Evolutionary conservation across 2,797 vertebrate genomes (phyloP).

Genomic region (Eutrigla gurnardus): DNA sequence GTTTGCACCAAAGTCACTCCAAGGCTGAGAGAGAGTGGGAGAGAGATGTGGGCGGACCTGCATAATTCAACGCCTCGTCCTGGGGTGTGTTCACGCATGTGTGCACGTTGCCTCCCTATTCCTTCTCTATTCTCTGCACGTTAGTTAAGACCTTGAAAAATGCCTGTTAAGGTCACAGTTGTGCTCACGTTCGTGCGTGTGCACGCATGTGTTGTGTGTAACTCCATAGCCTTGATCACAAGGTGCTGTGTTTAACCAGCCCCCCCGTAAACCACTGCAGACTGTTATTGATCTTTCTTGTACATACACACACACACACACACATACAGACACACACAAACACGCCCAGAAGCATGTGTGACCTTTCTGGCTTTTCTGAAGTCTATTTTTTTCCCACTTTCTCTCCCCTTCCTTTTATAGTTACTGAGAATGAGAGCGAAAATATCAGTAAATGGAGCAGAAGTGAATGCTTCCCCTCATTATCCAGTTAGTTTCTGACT

Average conservation of each 20-base stretch:
- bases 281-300: constrained; percentile 59
- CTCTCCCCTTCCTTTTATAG: constrained; percentile 25
- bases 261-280: constrained; percentile 44
- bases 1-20: constrained; percentile 64
- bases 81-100: constrained; percentile 9
- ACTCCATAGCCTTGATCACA: constrained; percentile 49
- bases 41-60: constrained; percentile 60
- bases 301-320: constrained; percentile 1
- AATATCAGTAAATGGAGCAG: constrained; percentile 70
- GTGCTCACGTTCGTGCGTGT: neutral
- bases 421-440: constrained; percentile 46
- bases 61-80: constrained; percentile 73
- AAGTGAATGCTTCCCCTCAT: constrained; percentile 69
- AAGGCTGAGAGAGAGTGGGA: constrained; percentile 48
- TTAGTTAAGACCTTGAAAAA: constrained; percentile 61
- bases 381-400: constrained; percentile 14
- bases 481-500: constrained; percentile 50
- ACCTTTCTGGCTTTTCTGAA: constrained; percentile 53
- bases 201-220: constrained; percentile 38
- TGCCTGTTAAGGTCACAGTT: constrained; percentile 58
- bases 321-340: constrained; percentile 9
- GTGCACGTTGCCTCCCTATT: constrained; percentile 16
- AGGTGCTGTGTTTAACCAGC: constrained; percentile 61
- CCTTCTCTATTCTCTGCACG: constrained; percentile 58
- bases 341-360: constrained; percentile 50